These are phyloP conservation scores for Psephotus haematonotus DNA, from an alignment of 2,113 vertebrate genomes.

Conservation along the genomic window DNA sequence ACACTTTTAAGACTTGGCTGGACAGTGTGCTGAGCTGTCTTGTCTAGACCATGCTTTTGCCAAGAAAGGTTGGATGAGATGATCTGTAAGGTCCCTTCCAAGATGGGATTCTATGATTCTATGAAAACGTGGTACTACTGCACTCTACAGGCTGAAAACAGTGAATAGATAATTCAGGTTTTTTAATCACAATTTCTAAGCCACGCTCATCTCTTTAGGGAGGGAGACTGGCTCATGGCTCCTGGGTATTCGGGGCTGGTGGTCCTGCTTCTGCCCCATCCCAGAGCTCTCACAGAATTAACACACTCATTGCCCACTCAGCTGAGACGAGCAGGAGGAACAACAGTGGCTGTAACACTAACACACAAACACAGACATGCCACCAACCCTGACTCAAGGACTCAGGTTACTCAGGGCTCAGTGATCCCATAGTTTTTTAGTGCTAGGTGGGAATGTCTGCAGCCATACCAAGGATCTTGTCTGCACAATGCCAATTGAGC, in stretches of 20 bases:
- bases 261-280: background rate
- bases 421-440: background rate
- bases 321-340: background rate
- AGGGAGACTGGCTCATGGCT: background rate
- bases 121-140: background rate
- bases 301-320: too few relatives aligned
- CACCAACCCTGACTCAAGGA: background rate
- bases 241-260: background rate
- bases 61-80: background rate
- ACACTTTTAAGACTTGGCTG: background rate
- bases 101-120: background rate
- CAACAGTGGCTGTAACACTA: background rate
- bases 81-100: background rate
- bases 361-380: background rate
- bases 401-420: background rate
- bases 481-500: background rate
- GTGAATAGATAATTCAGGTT: background rate
- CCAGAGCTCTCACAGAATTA: background rate
- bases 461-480: background rate
- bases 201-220: background rate
- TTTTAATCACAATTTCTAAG: background rate
- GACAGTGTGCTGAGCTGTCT: background rate
- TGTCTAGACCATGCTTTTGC: background rate
- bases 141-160: conserved; percentile 34
- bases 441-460: background rate